These are phyloP conservation scores for Taphrorychus bicolor DNA, from an alignment of 2,888 invertebrate species.

Conservation along the genomic window DNA sequence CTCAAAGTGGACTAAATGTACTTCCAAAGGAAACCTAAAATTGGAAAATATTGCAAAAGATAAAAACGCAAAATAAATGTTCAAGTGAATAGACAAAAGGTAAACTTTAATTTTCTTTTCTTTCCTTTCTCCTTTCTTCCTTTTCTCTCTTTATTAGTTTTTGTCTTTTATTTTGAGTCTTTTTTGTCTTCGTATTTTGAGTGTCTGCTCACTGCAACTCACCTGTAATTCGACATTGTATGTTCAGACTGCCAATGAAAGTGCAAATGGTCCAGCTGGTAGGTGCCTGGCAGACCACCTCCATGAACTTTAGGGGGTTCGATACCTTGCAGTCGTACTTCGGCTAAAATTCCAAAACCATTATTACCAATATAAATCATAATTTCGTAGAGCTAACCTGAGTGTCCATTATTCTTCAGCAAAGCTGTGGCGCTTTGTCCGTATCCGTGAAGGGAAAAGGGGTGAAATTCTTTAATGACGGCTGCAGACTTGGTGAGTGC, in stretches of 20 bases:
- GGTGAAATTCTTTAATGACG: slow-evolving; percentile 22
- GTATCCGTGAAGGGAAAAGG: slow-evolving; percentile 37
- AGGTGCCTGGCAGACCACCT: slow-evolving; percentile 23
- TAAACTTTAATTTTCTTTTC: too few relatives aligned
- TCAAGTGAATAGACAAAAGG: not conserved
- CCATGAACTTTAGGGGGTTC: slow-evolving; percentile 26
- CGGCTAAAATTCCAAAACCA: slow-evolving; percentile 3
- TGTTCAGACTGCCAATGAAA: slow-evolving; percentile 42
- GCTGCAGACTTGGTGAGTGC: slow-evolving; percentile 12
- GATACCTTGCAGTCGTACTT: slow-evolving; percentile 18
- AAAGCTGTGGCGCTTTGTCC: slow-evolving; percentile 24
- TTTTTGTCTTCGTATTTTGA: too few relatives aligned
- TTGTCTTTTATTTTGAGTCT: too few relatives aligned
- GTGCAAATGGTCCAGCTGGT: slow-evolving; percentile 32
- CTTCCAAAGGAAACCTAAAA: slow-evolving; percentile 67
- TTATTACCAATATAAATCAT: not conserved
- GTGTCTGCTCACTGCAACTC: not conserved
- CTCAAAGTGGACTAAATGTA: slow-evolving; percentile 73
- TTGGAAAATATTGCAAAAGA: slow-evolving; percentile 25
- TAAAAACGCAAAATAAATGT: not conserved
- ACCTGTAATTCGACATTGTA: slow-evolving; percentile 33
- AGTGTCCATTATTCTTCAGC: slow-evolving; percentile 42
- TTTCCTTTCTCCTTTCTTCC: too few relatives aligned
- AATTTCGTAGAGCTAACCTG: slow-evolving; percentile 28
- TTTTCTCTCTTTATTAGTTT: too few relatives aligned